Conservation (phyloP, 2,888 invertebrate species). For the Latheticus oryzae region DNA sequence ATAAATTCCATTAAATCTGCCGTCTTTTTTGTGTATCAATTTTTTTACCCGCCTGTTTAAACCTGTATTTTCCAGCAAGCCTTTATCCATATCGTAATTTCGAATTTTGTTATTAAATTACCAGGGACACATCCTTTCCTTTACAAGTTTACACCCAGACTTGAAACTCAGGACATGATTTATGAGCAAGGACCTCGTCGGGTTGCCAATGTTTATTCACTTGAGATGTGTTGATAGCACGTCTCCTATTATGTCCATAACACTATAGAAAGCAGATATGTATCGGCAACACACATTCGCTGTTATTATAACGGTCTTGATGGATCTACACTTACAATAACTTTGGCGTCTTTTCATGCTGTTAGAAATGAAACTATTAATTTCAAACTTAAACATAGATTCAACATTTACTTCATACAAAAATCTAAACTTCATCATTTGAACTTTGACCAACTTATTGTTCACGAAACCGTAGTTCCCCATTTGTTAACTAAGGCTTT, state of each 20-base stretch:
- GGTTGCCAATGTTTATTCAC: slow-evolving; percentile 41
- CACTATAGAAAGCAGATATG: slow-evolving; percentile 35
- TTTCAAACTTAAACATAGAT: slow-evolving; percentile 19
- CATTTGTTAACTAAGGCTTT: too few species aligned
- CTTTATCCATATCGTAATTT: slow-evolving; percentile 11
- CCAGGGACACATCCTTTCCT: slow-evolving; percentile 21
- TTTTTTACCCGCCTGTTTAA: too few species aligned
- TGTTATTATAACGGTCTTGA: slow-evolving; percentile 34
- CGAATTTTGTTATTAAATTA: slow-evolving; percentile 26
- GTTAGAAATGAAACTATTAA: slow-evolving; percentile 21
- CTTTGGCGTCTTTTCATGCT: slow-evolving; percentile 25
- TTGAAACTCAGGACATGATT: slow-evolving; percentile 33
- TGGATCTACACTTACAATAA: slow-evolving; percentile 35
- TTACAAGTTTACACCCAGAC: slow-evolving; percentile 24
- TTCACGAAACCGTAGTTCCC: too few species aligned
- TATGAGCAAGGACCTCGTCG: slow-evolving; percentile 35
- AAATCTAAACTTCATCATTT: too few species aligned
- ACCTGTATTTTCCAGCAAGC: too few species aligned
- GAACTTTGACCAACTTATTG: too few species aligned
- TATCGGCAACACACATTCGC: slow-evolving; percentile 32
- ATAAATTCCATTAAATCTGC: too few species aligned
- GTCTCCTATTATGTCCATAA: slow-evolving; percentile 39
- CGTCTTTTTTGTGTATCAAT: too few species aligned
- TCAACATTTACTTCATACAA: too few species aligned
- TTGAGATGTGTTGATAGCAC: slow-evolving; percentile 39